Conservation (phyloP, 2,797 vertebrate genomes). For the Enteromius treurensis region DNA sequence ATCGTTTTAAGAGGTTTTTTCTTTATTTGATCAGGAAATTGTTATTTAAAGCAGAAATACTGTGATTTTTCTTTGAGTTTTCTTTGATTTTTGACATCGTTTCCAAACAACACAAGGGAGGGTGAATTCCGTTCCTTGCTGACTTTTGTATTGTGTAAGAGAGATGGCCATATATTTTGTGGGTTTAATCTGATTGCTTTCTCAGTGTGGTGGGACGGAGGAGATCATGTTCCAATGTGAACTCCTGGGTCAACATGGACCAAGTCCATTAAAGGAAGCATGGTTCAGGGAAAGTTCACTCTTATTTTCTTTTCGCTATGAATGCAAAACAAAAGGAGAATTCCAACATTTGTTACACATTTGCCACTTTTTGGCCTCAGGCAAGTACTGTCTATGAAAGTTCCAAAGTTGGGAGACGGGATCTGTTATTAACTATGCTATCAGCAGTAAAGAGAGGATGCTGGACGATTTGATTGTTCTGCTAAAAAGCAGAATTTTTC, state of each 20-base stretch:
- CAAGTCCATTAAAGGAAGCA: conserved; percentile 92
- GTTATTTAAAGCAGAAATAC: not conserved
- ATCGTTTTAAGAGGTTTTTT: not conserved
- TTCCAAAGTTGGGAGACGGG: conserved; percentile 86
- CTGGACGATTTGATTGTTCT: conserved; percentile 67
- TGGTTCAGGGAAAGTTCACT: conserved; percentile 99
- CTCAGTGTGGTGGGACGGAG: conserved; percentile 90
- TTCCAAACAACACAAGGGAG: conserved; percentile 76
- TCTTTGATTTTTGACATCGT: not conserved
- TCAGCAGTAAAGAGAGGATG: conserved; percentile 75
- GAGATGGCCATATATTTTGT: conserved; percentile 92
- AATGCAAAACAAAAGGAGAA: conserved; percentile 87
- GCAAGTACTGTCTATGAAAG: conserved; percentile 77
- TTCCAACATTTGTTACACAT: conserved; percentile 87
- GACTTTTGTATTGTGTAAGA: conserved; percentile 87
- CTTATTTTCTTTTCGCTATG: conserved; percentile 95
- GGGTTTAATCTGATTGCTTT: conserved; percentile 97
- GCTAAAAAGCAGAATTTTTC: conserved; percentile 49
- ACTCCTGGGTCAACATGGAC: conserved; percentile 93
- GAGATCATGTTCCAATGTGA: conserved; percentile 92
- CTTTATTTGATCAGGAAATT: not conserved
- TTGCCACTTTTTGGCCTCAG: conserved; percentile 78
- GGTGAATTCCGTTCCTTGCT: conserved; percentile 87
- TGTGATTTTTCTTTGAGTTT: not conserved
- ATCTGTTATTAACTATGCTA: conserved; percentile 75